Evolutionary conservation across 2,113 vertebrate genomes (phyloP).

Genomic region (Sylvietta virens): DNA sequence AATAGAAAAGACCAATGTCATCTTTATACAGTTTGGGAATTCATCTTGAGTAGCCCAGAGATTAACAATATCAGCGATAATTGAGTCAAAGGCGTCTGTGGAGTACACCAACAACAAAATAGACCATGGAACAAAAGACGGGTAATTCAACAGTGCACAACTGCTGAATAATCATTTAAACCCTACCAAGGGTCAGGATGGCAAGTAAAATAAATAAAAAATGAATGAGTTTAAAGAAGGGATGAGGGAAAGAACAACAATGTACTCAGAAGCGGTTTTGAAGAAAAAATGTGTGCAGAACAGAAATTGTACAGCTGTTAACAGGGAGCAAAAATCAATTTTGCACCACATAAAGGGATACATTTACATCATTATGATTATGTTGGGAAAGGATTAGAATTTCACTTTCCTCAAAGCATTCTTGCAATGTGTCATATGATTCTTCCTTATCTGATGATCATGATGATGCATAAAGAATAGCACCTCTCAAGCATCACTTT

Average conservation of each 20-base stretch:
- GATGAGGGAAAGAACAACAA: background rate
- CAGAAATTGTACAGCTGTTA: conserved; percentile 24
- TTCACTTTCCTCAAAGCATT: conserved; percentile 56
- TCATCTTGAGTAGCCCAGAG: conserved; percentile 33
- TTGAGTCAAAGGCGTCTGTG: conserved; percentile 27
- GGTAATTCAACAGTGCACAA: conserved; percentile 21
- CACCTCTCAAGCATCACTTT: conserved; percentile 53
- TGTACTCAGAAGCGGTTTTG: background rate
- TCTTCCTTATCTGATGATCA: conserved; percentile 61
- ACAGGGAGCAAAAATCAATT: conserved; percentile 48
- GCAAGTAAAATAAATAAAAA: conserved; percentile 51
- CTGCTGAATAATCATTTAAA: conserved; percentile 48
- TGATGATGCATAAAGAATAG: conserved; percentile 53
- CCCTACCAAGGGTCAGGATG: conserved; percentile 4
- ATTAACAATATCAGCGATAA: conserved; percentile 45
- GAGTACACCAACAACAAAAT: conserved; percentile 18
- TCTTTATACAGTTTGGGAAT: conserved; percentile 51
- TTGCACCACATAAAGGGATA: conserved; percentile 27
- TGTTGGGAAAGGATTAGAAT: conserved; percentile 43
- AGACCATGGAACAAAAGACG: background rate
- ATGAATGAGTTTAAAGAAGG: background rate
- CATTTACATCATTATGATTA: conserved; percentile 54
- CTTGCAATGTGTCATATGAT: conserved; percentile 43
- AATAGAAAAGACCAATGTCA: conserved; percentile 34
- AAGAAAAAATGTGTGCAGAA: conserved; percentile 34